Percentiles rank a stretch among this genome's conserved stretches.
phyloP scores from a whole-genome alignment of 2,888 invertebrate genomes.

The Pseudococcus jackbeardsleyi region DNA sequence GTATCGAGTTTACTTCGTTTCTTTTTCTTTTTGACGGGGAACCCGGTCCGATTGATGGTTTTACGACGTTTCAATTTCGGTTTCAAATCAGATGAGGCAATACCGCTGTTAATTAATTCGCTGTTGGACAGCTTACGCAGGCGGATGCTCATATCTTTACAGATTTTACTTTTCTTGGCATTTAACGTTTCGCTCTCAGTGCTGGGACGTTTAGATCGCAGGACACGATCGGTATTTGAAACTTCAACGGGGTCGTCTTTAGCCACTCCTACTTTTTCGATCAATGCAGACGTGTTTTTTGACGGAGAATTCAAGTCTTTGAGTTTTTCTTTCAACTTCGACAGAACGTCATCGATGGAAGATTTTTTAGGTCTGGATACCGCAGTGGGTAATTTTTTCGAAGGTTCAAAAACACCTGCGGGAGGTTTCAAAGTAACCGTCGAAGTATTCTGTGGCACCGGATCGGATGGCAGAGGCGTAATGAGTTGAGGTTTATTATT shows the following conservation, averaged over 20 bases:
- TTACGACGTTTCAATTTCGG: conserved; percentile 73
- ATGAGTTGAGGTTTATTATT: conserved; percentile 63
- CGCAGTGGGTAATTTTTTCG: conserved; percentile 68
- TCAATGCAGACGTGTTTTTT: conserved; percentile 61
- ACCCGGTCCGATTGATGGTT: conserved; percentile 88
- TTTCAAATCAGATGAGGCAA: neutral
- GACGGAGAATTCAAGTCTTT: conserved; percentile 63
- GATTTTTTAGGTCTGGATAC: conserved; percentile 66
- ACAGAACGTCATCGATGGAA: conserved; percentile 66
- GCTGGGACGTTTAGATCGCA: conserved; percentile 51
- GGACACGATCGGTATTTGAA: neutral
- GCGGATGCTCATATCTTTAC: conserved; percentile 32
- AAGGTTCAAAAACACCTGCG: conserved; percentile 80
- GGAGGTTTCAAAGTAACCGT: conserved; percentile 71
- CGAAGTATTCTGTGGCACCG: conserved; percentile 63
- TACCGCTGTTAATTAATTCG: neutral
- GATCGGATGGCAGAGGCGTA: conserved; percentile 64
- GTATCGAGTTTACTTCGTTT: conserved; percentile 75
- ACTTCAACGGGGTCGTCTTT: neutral
- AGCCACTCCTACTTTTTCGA: conserved; percentile 60
- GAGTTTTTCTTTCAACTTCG: conserved; percentile 66
- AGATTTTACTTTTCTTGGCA: conserved; percentile 54
- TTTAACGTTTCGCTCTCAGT: neutral
- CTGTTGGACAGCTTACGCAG: conserved; percentile 45
- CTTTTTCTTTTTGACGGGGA: conserved; percentile 86